Base-by-base conservation (phyloP, 2,797 vertebrate genomes). In the Pelobates cultripes region DNA sequence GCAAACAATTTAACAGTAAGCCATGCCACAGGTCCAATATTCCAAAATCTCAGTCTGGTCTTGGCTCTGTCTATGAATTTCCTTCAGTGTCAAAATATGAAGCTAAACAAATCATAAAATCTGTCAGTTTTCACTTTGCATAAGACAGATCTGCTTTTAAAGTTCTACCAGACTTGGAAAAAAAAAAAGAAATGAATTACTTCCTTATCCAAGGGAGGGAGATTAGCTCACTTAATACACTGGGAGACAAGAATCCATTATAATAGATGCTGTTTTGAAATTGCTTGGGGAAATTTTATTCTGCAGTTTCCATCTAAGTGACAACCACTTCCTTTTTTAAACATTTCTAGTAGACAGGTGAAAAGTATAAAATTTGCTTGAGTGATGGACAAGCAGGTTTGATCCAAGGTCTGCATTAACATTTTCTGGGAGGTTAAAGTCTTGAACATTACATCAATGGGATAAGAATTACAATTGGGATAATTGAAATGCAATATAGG, bases 241-340 rank as follows among this genome's bases (percentile, higher is more conserved):
- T 60, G 10, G 15, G 57, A 66, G 63, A 66, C n/a, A 66, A 40
- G 63, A 28, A 41, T 66, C 17, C 28, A 40, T n/a, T 66, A 17
- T 66, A 66, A 66, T 28, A 66, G 63, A 28, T 66, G 63, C 63
- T 41, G n/a, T 66, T 66, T 66, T 66, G 6, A 8, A 66, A 66
- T 28, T 66, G 28, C 28, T 40, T 66, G 63, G 63, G n/a, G 7
- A 66, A 40, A 66, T 66, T 66, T 28, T 28, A 66, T 28, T 66
- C 7, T 66, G 40, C 63, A 40, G 63, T 66, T 60, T 60, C 57
- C 63, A 41, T 8, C 7, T 66, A 40, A 28, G n/a, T 60, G 57
- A 60, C 57, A 60, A 60, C 12, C 12, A n/a, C 57, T 60, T 12
- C 12, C 12, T 60, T 14, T 13, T 4, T 14, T 60, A 60, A 60